Evolutionary conservation across 2,888 invertebrate genomes (phyloP).

Genomic region (Cephus sareptanus): DNA sequence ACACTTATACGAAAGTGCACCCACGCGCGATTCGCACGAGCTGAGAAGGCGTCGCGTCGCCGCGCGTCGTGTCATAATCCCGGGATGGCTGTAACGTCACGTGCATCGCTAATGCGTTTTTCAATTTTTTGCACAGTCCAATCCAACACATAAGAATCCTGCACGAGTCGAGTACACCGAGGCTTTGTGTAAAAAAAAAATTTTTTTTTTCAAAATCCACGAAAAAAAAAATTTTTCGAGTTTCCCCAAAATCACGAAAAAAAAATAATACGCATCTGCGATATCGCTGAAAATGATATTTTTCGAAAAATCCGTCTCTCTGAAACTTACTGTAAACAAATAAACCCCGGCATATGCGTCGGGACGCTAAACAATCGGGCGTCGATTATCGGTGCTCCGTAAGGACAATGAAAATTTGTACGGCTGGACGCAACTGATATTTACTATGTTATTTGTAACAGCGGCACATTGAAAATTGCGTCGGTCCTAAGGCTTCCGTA

Average conservation of each 20-base stretch:
- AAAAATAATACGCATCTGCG: too few species aligned
- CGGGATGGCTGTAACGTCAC: slow-evolving; percentile 40
- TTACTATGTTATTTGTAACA: slow-evolving; percentile 33
- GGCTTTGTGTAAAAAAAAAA: too few species aligned
- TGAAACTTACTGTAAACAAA: background rate
- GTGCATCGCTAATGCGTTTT: slow-evolving; percentile 55
- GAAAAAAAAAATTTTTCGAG: too few species aligned
- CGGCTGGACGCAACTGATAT: slow-evolving; percentile 17
- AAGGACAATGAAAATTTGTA: slow-evolving; percentile 16
- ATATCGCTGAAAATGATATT: too few species aligned
- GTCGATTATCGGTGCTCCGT: slow-evolving; percentile 31
- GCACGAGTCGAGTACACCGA: too few species aligned
- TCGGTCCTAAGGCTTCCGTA: slow-evolving; percentile 7
- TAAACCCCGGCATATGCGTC: slow-evolving; percentile 28
- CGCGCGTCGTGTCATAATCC: slow-evolving; percentile 31
- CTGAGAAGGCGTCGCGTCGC: slow-evolving; percentile 11
- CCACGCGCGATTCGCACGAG: slow-evolving; percentile 17
- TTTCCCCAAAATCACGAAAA: background rate
- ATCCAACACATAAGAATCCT: background rate
- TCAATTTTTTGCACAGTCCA: slow-evolving; percentile 5
- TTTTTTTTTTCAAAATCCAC: too few species aligned
- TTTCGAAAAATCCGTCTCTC: too few species aligned
- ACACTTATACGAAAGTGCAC: slow-evolving; percentile 25
- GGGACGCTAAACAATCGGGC: slow-evolving; percentile 33
- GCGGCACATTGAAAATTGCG: slow-evolving; percentile 13